Conservation (phyloP, 2,797 vertebrate species). For the Poeciliopsis presidionis region DNA sequence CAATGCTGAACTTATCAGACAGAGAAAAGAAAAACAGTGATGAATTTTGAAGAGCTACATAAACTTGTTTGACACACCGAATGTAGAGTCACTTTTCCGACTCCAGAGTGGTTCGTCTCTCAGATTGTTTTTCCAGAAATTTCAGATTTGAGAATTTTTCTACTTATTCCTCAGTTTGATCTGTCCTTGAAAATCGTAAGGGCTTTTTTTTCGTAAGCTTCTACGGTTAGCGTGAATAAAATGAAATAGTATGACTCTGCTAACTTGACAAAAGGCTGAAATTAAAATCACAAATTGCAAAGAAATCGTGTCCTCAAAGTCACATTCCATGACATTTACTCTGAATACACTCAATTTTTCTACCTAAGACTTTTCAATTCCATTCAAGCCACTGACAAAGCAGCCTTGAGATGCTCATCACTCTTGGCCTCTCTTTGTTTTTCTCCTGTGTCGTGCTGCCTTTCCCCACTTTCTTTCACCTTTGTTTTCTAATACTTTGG, state of each 20-base stretch:
- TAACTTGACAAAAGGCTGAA: neutral
- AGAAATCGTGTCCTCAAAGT: neutral
- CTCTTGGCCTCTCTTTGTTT: constrained; percentile 19
- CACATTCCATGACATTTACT: neutral
- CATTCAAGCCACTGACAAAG: neutral
- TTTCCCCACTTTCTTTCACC: constrained; percentile 47
- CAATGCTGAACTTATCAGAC: neutral
- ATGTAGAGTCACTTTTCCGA: neutral
- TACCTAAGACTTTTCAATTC: neutral
- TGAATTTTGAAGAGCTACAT: neutral
- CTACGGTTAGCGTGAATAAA: neutral
- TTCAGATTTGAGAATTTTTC: neutral
- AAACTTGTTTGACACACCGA: neutral
- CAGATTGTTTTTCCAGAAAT: neutral
- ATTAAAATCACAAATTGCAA: neutral
- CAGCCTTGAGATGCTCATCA: constrained; percentile 5
- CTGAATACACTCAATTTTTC: neutral
- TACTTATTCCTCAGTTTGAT: neutral
- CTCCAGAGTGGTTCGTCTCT: neutral
- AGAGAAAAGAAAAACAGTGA: neutral
- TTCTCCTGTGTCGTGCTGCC: constrained; percentile 38
- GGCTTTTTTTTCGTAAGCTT: neutral
- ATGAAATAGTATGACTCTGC: neutral
- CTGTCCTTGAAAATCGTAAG: neutral
- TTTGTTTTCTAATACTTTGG: constrained; percentile 64